Percentiles rank a stretch among this genome's conserved stretches.
Evolutionary conservation across 2,113 vertebrate genomes (phyloP).

Genomic region (Sus scrofa): T2T-Sscrofa CM000820.6:38173001-38173500

Average conservation of each 20-base stretch:
- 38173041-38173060: background rate
- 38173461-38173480: too few species aligned
- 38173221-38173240: background rate
- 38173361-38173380: background rate
- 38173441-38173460: too few species aligned
- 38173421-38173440: too few species aligned
- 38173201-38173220: background rate
- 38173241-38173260: background rate
- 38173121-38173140: background rate
- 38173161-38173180: conserved; percentile 57
- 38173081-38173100: conserved; percentile 36
- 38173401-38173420: background rate
- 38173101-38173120: background rate
- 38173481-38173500: too few species aligned
- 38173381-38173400: background rate
- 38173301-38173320: background rate
- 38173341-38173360: conserved; percentile 3
- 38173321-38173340: background rate
- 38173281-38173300: background rate
- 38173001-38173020: background rate
- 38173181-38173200: conserved; percentile 34
- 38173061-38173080: background rate
- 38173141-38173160: conserved; percentile 42
- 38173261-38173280: conserved; percentile 48
- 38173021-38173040: conserved; percentile 11